Percentiles rank a stretch among this genome's conserved stretches.
Evolutionary conservation across 1,140 invertebrate species (phyloP).

Genomic region (Drosophila arizonae): DNA sequence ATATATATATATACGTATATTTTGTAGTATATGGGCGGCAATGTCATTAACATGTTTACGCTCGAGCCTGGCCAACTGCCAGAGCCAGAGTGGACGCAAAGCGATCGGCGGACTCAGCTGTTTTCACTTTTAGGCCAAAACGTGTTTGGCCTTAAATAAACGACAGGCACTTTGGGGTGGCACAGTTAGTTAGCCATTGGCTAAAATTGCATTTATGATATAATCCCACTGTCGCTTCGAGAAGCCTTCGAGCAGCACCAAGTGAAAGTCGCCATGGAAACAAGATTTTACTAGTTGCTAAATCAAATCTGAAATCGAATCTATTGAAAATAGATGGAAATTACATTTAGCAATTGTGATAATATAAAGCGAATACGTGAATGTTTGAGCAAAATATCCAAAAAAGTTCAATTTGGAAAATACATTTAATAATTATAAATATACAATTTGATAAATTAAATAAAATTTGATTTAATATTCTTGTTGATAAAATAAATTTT

Average conservation of each 20-base stretch:
- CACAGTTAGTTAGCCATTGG: slow-evolving; percentile 12
- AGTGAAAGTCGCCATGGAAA: slow-evolving; percentile 9
- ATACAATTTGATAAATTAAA: too few relatives aligned
- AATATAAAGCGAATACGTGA: too few relatives aligned
- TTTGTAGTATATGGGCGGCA: slow-evolving; percentile 1
- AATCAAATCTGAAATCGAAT: too few relatives aligned
- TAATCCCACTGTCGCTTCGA: background rate
- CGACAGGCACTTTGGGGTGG: background rate
- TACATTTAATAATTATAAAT: too few relatives aligned
- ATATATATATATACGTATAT: background rate
- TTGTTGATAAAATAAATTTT: too few relatives aligned
- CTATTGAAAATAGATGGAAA: too few relatives aligned
- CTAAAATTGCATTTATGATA: slow-evolving; percentile 3
- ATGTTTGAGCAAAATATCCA: too few relatives aligned
- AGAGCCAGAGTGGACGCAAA: background rate
- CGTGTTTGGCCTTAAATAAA: slow-evolving; percentile 48
- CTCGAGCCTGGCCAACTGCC: slow-evolving; percentile 16
- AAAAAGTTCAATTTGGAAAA: too few relatives aligned
- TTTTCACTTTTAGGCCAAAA: slow-evolving; percentile 46
- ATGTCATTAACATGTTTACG: slow-evolving; percentile 46
- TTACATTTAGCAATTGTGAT: too few relatives aligned
- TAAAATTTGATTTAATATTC: too few relatives aligned
- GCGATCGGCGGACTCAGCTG: too few relatives aligned
- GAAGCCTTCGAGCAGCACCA: background rate
- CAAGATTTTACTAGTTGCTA: too few relatives aligned